These are phyloP conservation scores for Iselma pallidipennis DNA, from an alignment of 2,888 invertebrate genomes.

Conservation along the genomic window DNA sequence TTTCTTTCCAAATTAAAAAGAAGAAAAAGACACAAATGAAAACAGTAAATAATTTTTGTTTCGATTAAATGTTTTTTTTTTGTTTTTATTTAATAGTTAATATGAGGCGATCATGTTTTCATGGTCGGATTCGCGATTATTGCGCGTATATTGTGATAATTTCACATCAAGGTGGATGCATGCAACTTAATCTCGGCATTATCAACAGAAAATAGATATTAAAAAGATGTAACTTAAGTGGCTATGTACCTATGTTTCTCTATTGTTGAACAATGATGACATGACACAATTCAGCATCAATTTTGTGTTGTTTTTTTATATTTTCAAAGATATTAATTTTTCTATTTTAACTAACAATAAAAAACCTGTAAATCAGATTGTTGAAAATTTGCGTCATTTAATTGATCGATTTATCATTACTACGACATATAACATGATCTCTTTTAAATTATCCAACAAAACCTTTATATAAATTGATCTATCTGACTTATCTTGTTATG, in stretches of 20 bases:
- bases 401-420: background rate
- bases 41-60: background rate
- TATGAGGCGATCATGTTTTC: conserved; percentile 3
- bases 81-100: background rate
- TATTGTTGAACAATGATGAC: conserved; percentile 23
- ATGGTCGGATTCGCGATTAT: conserved; percentile 10
- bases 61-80: background rate
- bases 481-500: background rate
- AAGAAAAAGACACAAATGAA: background rate
- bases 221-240: conserved; percentile 42
- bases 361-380: background rate
- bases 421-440: too few species aligned
- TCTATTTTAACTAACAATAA: background rate
- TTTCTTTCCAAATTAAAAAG: background rate
- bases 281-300: conserved; percentile 23
- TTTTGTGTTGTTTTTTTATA: background rate
- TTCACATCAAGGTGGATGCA: conserved; percentile 23
- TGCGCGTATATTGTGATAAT: conserved; percentile 11
- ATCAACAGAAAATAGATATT: conserved; percentile 32
- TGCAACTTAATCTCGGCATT: conserved; percentile 29
- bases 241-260: conserved; percentile 40
- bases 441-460: too few species aligned
- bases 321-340: background rate
- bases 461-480: too few species aligned
- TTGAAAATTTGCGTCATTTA: background rate